phyloP scores from a whole-genome alignment of 2,113 vertebrate species.

The Microtus richardsoni region DNA sequence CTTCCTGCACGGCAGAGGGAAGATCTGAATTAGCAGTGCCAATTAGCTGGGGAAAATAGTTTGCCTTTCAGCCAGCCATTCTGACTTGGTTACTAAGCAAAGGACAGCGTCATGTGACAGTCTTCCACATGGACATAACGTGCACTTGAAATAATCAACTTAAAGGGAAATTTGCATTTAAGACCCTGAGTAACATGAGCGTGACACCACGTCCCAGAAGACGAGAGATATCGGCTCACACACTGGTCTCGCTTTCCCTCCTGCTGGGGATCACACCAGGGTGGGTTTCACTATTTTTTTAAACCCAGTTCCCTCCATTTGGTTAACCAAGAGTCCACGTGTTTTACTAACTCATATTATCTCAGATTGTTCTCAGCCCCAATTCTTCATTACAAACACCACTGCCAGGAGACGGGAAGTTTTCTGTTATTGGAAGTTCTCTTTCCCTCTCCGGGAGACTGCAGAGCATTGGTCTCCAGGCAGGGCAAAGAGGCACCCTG shows the following conservation, averaged over 20 bases:
- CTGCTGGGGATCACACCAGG: not conserved
- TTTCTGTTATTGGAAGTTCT: not conserved
- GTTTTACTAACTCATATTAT: not conserved
- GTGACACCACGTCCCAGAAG: not conserved
- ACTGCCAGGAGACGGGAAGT: not conserved
- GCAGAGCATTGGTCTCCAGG: not conserved
- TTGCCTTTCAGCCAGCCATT: not conserved
- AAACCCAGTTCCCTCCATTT: not conserved
- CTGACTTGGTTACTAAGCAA: not conserved
- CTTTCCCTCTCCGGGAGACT: not conserved
- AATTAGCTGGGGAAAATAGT: not conserved
- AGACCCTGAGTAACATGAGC: not conserved
- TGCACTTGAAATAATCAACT: no score
- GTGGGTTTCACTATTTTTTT: not conserved
- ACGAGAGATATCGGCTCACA: not conserved
- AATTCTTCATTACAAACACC: not conserved
- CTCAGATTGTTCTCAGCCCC: not conserved
- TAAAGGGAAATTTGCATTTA: not conserved
- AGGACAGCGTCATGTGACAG: not conserved
- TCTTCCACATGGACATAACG: not conserved
- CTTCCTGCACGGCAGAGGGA: not conserved
- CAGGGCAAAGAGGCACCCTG: not conserved
- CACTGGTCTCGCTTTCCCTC: no score
- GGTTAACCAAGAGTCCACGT: not conserved
- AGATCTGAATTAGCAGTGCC: not conserved